Percentiles rank a stretch among this genome's conserved stretches.
phyloP scores from a whole-genome alignment of 53 echinoderm and acorn worm genomes.

The Apostichopus leukothele region DNA sequence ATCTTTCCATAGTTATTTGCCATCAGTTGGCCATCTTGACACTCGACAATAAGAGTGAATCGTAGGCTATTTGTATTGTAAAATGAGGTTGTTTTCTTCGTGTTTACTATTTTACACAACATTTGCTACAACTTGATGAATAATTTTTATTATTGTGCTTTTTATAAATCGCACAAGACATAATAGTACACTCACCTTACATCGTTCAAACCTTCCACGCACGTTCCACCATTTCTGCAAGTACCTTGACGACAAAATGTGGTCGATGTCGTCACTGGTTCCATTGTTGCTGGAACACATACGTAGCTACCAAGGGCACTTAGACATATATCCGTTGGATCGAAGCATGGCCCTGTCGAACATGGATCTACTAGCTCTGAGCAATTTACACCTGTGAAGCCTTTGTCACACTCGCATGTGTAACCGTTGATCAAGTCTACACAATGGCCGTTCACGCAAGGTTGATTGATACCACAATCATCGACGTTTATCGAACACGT shows the following conservation, averaged over 20 bases:
- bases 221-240: conserved; percentile 32
- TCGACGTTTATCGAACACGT: background rate
- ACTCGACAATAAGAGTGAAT: too few species aligned
- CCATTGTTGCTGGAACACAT: conserved; percentile 8
- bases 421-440: conserved; percentile 24
- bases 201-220: conserved; percentile 7
- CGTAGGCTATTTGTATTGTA: too few species aligned
- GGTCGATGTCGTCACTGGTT: background rate
- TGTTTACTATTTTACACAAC: too few species aligned
- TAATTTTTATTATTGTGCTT: background rate
- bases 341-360: background rate
- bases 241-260: conserved; percentile 18
- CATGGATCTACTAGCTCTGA: conserved; percentile 17
- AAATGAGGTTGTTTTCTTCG: too few species aligned
- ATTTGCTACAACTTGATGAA: too few species aligned
- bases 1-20: too few species aligned
- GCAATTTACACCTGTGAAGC: conserved; percentile 5
- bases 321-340: conserved; percentile 3
- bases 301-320: conserved; percentile 24
- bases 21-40: too few species aligned
- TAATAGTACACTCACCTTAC: background rate
- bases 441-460: conserved; percentile 7
- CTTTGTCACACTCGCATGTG: conserved; percentile 13
- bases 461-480: background rate
- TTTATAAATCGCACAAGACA: too few species aligned